Evolutionary conservation across 2,888 invertebrate genomes (phyloP), one percentile per base, ranked within the genome.

Genomic region (Athalia circularis): DNA sequence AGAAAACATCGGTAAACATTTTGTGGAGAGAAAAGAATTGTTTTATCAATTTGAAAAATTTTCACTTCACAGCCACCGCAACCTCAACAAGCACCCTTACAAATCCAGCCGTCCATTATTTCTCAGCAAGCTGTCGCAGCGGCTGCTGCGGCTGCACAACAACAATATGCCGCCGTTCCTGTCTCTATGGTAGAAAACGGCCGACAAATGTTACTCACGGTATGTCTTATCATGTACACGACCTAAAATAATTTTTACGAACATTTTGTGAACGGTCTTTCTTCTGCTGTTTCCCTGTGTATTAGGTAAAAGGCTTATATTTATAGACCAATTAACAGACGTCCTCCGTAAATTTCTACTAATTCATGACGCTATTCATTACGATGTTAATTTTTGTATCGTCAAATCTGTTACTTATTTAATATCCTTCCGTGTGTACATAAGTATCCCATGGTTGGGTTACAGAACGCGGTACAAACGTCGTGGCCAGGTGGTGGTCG

Each of bases 161-260:
- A 97, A 90, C 97, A 97, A 90, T 97, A 98, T 85, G 88, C 89
- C 8, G 88, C 89, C 90, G 97, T 94, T 84, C 97, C 98, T 52
- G 98, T 98, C 76, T 98, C 98, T 72, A 97, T 98, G 92, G 96
- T 98, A 70, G 96, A 96, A 86, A 97, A 96, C 82, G 95, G 95
- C 45, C 92, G 95, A 83, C 95, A 95, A 88, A 96, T 96, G 95
- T 90, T 96, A 80, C 91, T 96, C 59, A 94, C 95, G 65, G 94
- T 94, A 91, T 90, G 92, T 88, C 61, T 45, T 7, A 76, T n/a
- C 67, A 68, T 76, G 50, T 54, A 54, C 54, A 4, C 4, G 54
- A 54, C 2, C 3, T 54, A 54, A 54, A 54, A 54, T 13, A 47
- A 13, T 3, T 47, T 5, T 48, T 13, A 3, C 4, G 9, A 48